A percentile compares a stretch with the other conserved stretches of the same genome.
Conservation (phyloP, 1,140 invertebrate species). For the Prorops nasuta region DNA sequence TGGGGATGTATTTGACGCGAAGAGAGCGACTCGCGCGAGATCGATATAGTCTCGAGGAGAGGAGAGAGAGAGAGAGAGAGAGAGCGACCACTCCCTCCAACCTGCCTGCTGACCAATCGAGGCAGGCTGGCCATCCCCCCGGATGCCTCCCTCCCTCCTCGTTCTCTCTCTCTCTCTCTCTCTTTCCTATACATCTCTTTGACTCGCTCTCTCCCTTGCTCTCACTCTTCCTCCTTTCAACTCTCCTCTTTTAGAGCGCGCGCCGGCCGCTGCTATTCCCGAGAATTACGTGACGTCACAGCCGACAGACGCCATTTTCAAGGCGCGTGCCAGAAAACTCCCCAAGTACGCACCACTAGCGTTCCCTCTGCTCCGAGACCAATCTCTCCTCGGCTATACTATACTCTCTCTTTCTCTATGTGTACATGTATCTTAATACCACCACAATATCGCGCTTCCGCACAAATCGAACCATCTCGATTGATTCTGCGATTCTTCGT, state of each 20-base stretch:
- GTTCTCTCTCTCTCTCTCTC: constrained; percentile 34
- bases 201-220: constrained; percentile 5
- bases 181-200: constrained; percentile 25
- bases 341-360: no score
- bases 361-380: no score
- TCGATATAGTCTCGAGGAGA: not conserved
- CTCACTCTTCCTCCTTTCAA: not conserved
- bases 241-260: constrained; percentile 7
- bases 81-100: constrained; percentile 51
- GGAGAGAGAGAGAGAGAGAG: not conserved
- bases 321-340: constrained; percentile 46
- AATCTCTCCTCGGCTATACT: no score
- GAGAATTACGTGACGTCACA: constrained; percentile 47
- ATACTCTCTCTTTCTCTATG: no score
- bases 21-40: not conserved
- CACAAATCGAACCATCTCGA: no score
- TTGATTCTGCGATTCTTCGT: no score
- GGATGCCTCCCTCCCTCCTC: constrained; percentile 35
- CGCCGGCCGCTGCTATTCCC: constrained; percentile 15
- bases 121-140: constrained; percentile 47
- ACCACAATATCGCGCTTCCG: no score
- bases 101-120: constrained; percentile 46
- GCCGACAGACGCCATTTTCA: constrained; percentile 51
- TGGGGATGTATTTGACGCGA: no score
- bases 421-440: no score